These are phyloP conservation scores for Chiroxiphia lanceolata DNA, from an alignment of 2,797 vertebrate genomes.

Conservation along the genomic window DNA sequence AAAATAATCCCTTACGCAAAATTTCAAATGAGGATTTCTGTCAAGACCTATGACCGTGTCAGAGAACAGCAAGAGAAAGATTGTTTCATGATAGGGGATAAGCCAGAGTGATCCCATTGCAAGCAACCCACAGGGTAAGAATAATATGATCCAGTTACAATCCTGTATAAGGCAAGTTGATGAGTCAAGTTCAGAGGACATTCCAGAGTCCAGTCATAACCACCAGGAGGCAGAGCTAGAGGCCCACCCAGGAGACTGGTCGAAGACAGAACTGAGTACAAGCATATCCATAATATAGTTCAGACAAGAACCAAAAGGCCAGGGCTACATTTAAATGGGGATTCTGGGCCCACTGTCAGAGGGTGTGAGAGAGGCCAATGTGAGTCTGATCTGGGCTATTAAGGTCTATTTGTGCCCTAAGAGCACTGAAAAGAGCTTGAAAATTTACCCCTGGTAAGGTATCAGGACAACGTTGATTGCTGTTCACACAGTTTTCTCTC, in stretches of 20 bases:
- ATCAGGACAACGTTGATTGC: neutral
- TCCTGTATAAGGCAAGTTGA: neutral
- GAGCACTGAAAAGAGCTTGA: neutral
- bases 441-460: neutral
- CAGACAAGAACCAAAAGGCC: neutral
- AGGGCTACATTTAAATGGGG: neutral
- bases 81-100: neutral
- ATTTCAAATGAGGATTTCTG: neutral
- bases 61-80: neutral
- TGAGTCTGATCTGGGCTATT: neutral
- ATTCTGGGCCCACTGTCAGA: neutral
- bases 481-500: neutral
- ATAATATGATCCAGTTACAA: neutral
- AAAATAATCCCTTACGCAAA: neutral
- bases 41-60: neutral
- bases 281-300: rapidly evolving
- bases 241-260: neutral
- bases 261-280: neutral
- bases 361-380: rapidly evolving
- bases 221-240: neutral
- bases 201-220: neutral
- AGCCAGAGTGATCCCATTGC: neutral
- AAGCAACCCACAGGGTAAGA: neutral
- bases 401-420: neutral
- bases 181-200: neutral